Percentiles rank a stretch among this genome's conserved stretches.
Conservation (phyloP, 2,888 invertebrate genomes). For the Asteroscopus sphinx region DNA sequence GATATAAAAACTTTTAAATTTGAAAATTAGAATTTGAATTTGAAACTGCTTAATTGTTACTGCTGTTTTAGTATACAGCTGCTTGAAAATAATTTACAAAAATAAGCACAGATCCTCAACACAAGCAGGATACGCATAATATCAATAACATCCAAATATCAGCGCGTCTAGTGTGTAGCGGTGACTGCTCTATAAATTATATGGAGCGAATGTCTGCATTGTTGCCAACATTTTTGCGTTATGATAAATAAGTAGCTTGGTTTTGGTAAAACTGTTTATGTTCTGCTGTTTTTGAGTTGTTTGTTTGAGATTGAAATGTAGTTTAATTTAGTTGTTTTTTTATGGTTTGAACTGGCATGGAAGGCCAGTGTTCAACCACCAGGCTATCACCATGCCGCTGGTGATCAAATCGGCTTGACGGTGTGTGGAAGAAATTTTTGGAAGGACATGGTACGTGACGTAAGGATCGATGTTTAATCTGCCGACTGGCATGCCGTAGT, state of each 20-base stretch:
- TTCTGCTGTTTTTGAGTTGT: constrained; percentile 6
- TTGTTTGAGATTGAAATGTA: constrained; percentile 3
- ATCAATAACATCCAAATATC: constrained; percentile 45
- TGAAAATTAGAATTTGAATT: too few species aligned
- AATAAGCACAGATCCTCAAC: background rate
- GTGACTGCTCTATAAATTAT: constrained; percentile 62
- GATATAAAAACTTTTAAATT: too few species aligned
- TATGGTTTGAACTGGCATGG: too few species aligned
- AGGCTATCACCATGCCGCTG: too few species aligned
- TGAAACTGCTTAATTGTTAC: too few species aligned
- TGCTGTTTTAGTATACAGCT: too few species aligned
- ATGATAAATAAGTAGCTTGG: constrained; percentile 17
- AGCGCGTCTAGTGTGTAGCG: constrained; percentile 40
- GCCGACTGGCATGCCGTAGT: too few species aligned
- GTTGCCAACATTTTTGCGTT: constrained; percentile 59
- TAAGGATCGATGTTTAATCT: too few species aligned
- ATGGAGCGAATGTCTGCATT: constrained; percentile 34
- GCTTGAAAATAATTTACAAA: background rate
- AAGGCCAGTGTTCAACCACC: too few species aligned
- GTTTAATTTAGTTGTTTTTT: background rate
- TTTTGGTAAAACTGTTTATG: background rate
- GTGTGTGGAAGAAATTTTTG: too few species aligned
- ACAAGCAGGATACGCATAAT: constrained; percentile 18
- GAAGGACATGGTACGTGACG: too few species aligned
- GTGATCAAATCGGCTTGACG: too few species aligned